phyloP scores from a whole-genome alignment of 2,888 invertebrate genomes.

The Dendrolimus pini region DNA sequence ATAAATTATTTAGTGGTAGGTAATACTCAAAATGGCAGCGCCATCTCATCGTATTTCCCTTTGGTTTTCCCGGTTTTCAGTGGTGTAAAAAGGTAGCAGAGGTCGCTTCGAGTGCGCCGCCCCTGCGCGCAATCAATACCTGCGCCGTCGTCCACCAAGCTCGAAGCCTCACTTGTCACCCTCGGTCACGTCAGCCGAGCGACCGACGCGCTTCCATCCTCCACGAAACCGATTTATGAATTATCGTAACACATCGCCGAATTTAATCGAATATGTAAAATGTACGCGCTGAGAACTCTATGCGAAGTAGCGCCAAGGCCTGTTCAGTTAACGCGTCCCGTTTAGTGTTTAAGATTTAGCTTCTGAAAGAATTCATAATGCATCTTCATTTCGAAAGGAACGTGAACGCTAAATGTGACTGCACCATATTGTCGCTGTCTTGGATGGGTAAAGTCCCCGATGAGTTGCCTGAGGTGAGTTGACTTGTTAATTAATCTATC shows the following conservation, averaged over 20 bases:
- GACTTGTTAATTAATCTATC: background rate
- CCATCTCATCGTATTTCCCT: slow-evolving; percentile 46
- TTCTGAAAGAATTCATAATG: slow-evolving; percentile 75
- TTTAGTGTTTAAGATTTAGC: slow-evolving; percentile 22
- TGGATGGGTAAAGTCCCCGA: slow-evolving; percentile 99
- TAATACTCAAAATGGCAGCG: slow-evolving; percentile 22
- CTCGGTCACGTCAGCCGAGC: slow-evolving; percentile 50
- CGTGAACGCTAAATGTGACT: slow-evolving; percentile 95
- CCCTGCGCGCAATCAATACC: slow-evolving; percentile 61
- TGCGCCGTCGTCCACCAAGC: slow-evolving; percentile 40
- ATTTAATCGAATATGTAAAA: slow-evolving; percentile 13
- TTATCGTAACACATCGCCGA: slow-evolving; percentile 22
- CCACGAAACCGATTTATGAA: slow-evolving; percentile 16
- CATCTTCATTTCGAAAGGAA: slow-evolving; percentile 97
- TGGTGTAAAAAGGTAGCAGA: slow-evolving; percentile 34
- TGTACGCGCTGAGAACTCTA: background rate
- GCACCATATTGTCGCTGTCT: slow-evolving; percentile 94
- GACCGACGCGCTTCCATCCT: slow-evolving; percentile 32
- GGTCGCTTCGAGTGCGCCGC: slow-evolving; percentile 39
- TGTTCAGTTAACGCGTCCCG: too few species aligned
- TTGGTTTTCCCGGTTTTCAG: slow-evolving; percentile 44
- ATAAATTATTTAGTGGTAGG: too few species aligned
- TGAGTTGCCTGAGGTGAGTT: slow-evolving; percentile 91
- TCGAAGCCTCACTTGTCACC: slow-evolving; percentile 48
- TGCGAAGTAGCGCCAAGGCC: background rate